phyloP scores from a whole-genome alignment of 2,797 vertebrate genomes.

The Pseudochaenichthys georgianus region DNA sequence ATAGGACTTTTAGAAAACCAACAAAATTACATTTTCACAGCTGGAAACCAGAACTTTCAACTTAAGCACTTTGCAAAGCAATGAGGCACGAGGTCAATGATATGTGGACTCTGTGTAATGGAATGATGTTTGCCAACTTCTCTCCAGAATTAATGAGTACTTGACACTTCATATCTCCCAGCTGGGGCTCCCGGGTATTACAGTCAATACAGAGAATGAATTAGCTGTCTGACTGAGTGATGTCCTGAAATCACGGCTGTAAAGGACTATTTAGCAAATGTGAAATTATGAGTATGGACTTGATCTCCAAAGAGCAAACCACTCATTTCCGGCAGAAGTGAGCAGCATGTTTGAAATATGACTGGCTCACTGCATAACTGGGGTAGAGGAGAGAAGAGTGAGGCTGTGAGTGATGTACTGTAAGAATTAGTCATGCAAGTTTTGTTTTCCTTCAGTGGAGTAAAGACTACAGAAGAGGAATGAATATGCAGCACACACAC shows the following conservation, averaged over 20 bases:
- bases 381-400: background rate
- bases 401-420: conserved; percentile 30
- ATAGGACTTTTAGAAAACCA: conserved; percentile 29
- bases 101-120: conserved; percentile 76
- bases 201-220: conserved; percentile 80
- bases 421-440: conserved; percentile 44
- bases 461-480: conserved; percentile 24
- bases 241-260: conserved; percentile 58
- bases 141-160: conserved; percentile 76
- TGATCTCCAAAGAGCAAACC: conserved; percentile 70
- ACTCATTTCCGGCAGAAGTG: conserved; percentile 51
- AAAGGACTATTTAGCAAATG: conserved; percentile 75
- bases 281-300: conserved; percentile 70
- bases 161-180: conserved; percentile 81
- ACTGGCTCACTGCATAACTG: conserved; percentile 6
- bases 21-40: background rate
- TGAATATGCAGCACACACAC: conserved; percentile 38
- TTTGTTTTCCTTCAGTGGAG: conserved; percentile 38
- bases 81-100: conserved; percentile 77
- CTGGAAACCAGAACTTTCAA: conserved; percentile 57
- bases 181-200: conserved; percentile 59
- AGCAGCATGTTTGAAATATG: conserved; percentile 25
- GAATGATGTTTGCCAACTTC: conserved; percentile 76
- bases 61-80: conserved; percentile 46
- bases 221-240: conserved; percentile 77